phyloP scores from a whole-genome alignment of 2,113 vertebrate species.

The Chamaetylas fuelleborni region DNA sequence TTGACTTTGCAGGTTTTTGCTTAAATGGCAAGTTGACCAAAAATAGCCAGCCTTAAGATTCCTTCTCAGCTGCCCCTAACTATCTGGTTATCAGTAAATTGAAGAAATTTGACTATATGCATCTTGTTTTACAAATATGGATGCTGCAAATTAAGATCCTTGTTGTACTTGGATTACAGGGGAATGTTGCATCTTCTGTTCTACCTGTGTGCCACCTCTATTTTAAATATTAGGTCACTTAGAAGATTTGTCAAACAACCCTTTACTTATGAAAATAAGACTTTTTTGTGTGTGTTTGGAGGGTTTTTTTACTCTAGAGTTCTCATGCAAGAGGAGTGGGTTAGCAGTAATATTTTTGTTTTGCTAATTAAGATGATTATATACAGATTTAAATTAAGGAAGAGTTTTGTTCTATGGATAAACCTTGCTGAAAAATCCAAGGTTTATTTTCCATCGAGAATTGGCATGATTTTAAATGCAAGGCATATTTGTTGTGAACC shows the following conservation, averaged over 20 bases:
- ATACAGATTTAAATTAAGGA: background rate
- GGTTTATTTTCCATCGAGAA: conserved; percentile 34
- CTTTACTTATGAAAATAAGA: background rate
- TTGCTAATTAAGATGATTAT: background rate
- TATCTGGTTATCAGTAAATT: background rate
- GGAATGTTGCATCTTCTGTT: background rate
- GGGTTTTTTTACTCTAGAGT: background rate
- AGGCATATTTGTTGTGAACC: conserved; percentile 70
- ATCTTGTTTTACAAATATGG: background rate
- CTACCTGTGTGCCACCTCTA: background rate
- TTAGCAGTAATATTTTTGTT: background rate
- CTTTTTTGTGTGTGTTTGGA: background rate
- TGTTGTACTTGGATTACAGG: background rate
- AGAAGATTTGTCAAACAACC: background rate
- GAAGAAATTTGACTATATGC: background rate
- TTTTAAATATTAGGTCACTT: background rate
- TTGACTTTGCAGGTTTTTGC: background rate
- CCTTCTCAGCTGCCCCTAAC: background rate
- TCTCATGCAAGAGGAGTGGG: background rate
- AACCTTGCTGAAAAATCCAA: background rate
- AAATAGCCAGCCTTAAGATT: background rate
- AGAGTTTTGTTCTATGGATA: background rate
- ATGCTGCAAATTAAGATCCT: background rate
- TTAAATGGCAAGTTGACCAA: background rate
- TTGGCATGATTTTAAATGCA: conserved; percentile 50